Base-by-base conservation (phyloP, 2,888 invertebrate species). In the Himalopsyche tibetana region DNA sequence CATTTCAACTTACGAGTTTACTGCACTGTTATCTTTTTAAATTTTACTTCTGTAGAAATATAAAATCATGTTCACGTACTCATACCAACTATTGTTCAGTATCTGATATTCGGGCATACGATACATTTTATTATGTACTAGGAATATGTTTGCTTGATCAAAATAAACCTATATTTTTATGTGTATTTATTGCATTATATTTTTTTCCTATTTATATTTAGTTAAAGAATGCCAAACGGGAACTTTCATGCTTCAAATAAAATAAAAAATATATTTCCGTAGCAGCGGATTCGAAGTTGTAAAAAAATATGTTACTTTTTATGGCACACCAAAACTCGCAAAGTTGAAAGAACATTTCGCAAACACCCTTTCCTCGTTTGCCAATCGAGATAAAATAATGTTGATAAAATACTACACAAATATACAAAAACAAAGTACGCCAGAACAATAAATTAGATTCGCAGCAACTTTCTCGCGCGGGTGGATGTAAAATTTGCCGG, bases 271-370 rank as follows among this genome's bases (percentile, higher is more conserved):
- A 4, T 74, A 74, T 74, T 74, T 36, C 74, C 12, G 63, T 9
- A 38, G 74, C 51, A 36, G 36, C 74, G 15, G 8, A 74, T 74
- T 74, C 38, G 74, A 38, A 74, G 74, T 36, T 74, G 38, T 74
- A 74, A 74, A 74, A 69, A 74, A 74, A 74, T 63, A 74, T 74
- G 74, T 74, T 74, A 12, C 74, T 74, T 74, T 74, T 74, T 74
- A 74, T 19, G 74, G 74, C 74, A 15, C 74, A 74, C 28, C 74
- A 15, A 74, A 51, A 51, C 51, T 15, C 51, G 51, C 51, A 51
- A 74, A 74, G 74, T 74, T 74, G 38, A 38, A 74, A 36, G 1
- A 74, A 36, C 28, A 74, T 74, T 74, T 74, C 36, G 74, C 36
- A 74, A 74, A 36, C 74, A 74, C 74, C 74, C 28, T 74, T 74